A percentile compares a stretch with the other conserved stretches of the same genome.
Evolutionary conservation across 2,797 vertebrate species (phyloP).

Genomic region (Passerculus sandwichensis): DNA sequence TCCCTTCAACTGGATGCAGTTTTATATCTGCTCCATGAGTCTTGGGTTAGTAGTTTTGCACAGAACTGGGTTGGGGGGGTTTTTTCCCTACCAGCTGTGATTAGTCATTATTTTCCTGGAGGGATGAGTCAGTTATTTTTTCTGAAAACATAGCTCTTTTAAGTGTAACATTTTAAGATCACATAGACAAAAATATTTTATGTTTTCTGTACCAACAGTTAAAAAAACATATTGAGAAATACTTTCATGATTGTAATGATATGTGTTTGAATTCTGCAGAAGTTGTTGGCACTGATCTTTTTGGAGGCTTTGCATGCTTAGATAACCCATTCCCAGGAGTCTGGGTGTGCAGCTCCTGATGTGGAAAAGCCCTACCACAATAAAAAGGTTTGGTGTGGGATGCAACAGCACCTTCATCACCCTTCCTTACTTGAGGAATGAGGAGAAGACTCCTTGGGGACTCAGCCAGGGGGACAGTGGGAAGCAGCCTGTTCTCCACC

Average conservation of each 20-base stretch:
- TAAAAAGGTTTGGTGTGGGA: neutral
- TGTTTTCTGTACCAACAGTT: neutral
- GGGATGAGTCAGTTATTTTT: neutral
- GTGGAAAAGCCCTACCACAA: neutral
- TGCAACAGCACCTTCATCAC: neutral
- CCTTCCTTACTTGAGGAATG: neutral
- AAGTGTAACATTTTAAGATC: neutral
- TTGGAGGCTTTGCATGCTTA: neutral
- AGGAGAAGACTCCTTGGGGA: neutral
- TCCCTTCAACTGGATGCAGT: neutral
- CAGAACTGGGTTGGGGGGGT: neutral
- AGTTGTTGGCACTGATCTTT: neutral
- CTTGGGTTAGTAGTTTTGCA: neutral
- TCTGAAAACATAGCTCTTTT: neutral
- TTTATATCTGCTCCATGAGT: neutral
- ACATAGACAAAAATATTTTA: neutral
- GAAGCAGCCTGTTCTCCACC: neutral
- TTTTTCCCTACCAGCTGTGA: neutral
- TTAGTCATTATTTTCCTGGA: neutral
- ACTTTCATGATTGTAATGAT: rapidly evolving
- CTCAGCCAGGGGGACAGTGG: rapidly evolving
- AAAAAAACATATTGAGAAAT: neutral
- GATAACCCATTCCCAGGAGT: neutral
- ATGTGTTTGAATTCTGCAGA: neutral
- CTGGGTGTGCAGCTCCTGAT: neutral